Evolutionary conservation across 2,113 vertebrate species (phyloP), one percentile per base, ranked within the genome.

Genomic region (Thymallus thymallus): DNA sequence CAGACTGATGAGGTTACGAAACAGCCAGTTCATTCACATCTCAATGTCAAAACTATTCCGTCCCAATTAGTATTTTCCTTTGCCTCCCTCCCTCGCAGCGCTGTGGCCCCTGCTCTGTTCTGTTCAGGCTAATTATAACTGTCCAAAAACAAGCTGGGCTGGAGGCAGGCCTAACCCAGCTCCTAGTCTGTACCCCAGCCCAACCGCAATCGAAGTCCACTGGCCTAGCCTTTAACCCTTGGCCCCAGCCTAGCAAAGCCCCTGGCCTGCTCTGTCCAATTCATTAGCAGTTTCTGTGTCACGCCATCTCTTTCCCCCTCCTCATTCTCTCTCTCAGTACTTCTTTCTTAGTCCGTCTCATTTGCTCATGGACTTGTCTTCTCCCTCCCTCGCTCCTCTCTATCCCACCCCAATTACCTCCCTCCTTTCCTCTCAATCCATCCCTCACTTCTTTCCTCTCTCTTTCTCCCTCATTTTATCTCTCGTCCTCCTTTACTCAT

Each of bases 31-130:
- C 68, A 73, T 63, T 82, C 80, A 75, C 77, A 81, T 88, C 80
- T 89, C 84, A 89, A 64, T 81, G 85, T 85, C 86, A 82, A 75
- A 72, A 65, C 51, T 41, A 51, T 74, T 72, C 3, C 35, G 80
- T 79, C 85, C 75, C 77, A 62, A 62, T 67, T 71, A 82, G 77
- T 68, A 14, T 41, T 5, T 32, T 66, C 63, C 22, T 66, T 10
- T 7, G 26, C 66, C 69, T n/a, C 10, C 58, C 24, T 68, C 24
- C 68, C 70, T 20, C 45, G 20, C 66, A 46, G 61, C 24, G 7
- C 24, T 16, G 12, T 14, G 35, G 35, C 9, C 35, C 35, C 35
- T 4, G n/a, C 56, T 60, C n/a, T 22, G 23, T 26, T 24, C 66
- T 9, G 4, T 22, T 60, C 56, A 26, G 55, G 65, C 51, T 69